Percentiles rank a stretch among this genome's conserved stretches.
These are phyloP conservation scores for Chionodraco myersi DNA, from an alignment of 2,113 vertebrate genomes.

Conservation along the genomic window DNA sequence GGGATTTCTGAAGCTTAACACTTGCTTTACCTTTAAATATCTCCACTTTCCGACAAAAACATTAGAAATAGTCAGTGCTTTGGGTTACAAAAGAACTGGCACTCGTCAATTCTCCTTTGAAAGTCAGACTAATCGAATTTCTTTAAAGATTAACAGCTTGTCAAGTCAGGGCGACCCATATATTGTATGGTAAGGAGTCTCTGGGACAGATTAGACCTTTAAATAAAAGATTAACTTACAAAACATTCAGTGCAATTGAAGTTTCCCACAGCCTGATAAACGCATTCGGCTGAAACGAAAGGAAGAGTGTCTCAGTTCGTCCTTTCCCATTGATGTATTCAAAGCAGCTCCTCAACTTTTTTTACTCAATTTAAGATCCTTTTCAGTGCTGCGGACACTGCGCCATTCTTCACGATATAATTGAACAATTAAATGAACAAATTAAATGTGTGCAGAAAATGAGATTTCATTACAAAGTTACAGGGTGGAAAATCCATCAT, in stretches of 20 bases:
- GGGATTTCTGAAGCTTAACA: background rate
- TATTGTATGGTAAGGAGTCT: conserved; percentile 22
- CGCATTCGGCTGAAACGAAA: conserved; percentile 18
- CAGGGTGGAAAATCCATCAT: background rate
- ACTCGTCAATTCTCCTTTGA: conserved; percentile 10
- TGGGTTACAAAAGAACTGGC: background rate
- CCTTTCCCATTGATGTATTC: conserved; percentile 24
- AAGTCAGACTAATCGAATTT: conserved; percentile 24
- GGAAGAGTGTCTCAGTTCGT: background rate
- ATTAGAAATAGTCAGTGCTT: background rate
- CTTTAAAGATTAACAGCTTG: conserved; percentile 34
- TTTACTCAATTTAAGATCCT: conserved; percentile 12
- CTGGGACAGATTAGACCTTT: conserved; percentile 42
- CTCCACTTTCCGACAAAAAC: background rate
- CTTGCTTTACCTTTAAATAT: background rate
- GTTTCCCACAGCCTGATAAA: conserved; percentile 37
- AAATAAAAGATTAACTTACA: conserved; percentile 52
- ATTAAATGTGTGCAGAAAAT: conserved; percentile 29
- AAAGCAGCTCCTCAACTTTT: conserved; percentile 6
- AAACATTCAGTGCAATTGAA: conserved; percentile 47
- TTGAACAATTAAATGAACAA: conserved; percentile 28
- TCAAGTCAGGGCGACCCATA: conserved; percentile 16
- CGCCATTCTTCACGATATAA: background rate
- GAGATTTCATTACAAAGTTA: conserved; percentile 23
- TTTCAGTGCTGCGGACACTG: background rate